Evolutionary conservation across 2,113 vertebrate species (phyloP), one percentile per base, ranked within the genome.

Genomic region (Phylloscopus trochilus): DNA sequence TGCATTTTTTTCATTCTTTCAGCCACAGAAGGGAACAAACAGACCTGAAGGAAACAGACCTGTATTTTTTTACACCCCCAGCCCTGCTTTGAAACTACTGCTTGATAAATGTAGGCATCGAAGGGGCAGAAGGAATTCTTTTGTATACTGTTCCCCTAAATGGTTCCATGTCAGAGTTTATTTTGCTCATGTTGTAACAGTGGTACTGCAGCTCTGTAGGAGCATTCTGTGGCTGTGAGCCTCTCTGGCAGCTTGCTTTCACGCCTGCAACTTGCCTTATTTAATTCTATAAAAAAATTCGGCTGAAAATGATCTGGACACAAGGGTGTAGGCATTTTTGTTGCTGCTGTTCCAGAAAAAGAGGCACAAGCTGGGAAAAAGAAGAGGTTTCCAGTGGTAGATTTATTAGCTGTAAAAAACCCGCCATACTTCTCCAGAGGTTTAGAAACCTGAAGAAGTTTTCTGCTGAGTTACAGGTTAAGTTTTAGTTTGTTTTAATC

Each of bases 311-410:
- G 3, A 69, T 93, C 52, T 70, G 80, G 79, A 63, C 35, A 5
- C 19, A 19, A 64, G 53, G 31, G 15, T 62, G 41, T 46, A 53
- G 62, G 73, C 55, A 31, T 74, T 92, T 60, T 31, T 86, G 39
- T 67, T 94, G 59, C 41, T 89, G 62, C 53, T 88, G 31, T 77
- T 92, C 91, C 60, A 89, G 73, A 75, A 93, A 88, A 74, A 43
- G 55, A 88, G 52, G 7, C 37, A 41, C 31, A 49, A 77, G 46
- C 47, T 58, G 33, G 16, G 56, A 47, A 76, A 70, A 81, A 33
- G 47, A 60, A 33, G 74, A 51, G 11, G 55, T 87, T 90, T 86
- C 56, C 30, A 72, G 64, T 77, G 80, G 56, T 24, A 70, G 51
- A 27, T 62, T 82, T 85, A 83, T 91, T 93, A 60, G 20, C 35